Evolutionary conservation across 2,888 invertebrate genomes (phyloP).

Genomic region (Notodonta ziczac): DNA sequence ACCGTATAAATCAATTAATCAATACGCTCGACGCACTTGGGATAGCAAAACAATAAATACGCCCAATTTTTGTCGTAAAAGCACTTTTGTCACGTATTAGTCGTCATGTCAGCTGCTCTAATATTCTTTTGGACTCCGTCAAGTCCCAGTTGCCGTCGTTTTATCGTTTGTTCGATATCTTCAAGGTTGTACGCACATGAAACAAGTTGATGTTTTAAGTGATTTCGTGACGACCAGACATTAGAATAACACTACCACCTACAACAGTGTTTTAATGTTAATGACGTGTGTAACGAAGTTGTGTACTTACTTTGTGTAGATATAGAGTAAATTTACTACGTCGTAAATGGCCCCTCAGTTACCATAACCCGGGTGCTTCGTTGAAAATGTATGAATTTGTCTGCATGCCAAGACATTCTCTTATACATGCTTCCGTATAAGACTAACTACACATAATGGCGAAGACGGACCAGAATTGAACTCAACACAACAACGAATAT

Average conservation of each 20-base stretch:
- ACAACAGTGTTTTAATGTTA: conserved; percentile 13
- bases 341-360: neutral
- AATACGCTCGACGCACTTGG: neutral
- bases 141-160: conserved; percentile 31
- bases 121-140: conserved; percentile 27
- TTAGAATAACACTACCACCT: conserved; percentile 31
- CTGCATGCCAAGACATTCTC: neutral
- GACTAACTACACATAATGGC: too few species aligned
- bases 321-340: neutral
- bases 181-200: conserved; percentile 43
- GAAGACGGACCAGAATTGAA: too few species aligned
- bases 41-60: conserved; percentile 25
- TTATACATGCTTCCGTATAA: neutral
- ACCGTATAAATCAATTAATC: too few species aligned
- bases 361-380: neutral
- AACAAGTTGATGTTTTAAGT: conserved; percentile 35
- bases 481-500: too few species aligned
- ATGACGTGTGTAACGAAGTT: conserved; percentile 11
- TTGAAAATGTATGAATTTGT: neutral
- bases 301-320: conserved; percentile 7
- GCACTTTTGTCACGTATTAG: conserved; percentile 28
- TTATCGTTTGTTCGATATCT: conserved; percentile 47
- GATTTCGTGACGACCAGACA: conserved; percentile 35
- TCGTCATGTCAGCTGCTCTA: conserved; percentile 22
- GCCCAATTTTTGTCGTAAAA: conserved; percentile 30